Conservation (phyloP, 2,888 invertebrate species). For the Lasioglossum calceatum region DNA sequence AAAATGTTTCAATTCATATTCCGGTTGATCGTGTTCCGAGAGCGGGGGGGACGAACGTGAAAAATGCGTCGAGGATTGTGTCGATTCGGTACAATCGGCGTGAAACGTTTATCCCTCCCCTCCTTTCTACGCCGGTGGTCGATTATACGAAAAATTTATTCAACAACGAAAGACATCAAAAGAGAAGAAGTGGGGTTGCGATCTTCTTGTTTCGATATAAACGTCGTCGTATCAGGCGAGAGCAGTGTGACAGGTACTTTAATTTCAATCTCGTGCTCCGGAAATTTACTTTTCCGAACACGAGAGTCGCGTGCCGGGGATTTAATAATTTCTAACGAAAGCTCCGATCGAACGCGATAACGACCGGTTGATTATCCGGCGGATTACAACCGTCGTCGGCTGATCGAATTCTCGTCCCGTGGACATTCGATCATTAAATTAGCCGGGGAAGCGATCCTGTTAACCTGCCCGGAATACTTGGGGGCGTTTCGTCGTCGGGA, state of each 20-base stretch:
- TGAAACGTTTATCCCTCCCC: not conserved
- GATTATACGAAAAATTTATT: not conserved
- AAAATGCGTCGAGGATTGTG: slow-evolving; percentile 3
- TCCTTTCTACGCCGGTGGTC: not conserved
- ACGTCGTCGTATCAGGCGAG: no score
- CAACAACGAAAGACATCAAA: no score
- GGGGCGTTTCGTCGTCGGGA: slow-evolving; percentile 4
- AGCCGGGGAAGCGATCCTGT: not conserved
- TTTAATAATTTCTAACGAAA: not conserved
- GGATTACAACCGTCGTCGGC: not conserved
- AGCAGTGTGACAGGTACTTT: no score
- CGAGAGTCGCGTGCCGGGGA: not conserved
- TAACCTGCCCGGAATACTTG: not conserved
- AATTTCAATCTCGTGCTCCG: not conserved
- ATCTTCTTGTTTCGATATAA: no score
- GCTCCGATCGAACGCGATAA: not conserved
- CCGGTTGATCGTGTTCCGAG: slow-evolving; percentile 2
- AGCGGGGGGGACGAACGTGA: not conserved
- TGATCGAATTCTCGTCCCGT: not conserved
- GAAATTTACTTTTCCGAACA: not conserved
- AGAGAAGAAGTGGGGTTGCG: no score
- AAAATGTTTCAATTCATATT: slow-evolving; percentile 9
- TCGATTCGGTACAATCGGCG: not conserved
- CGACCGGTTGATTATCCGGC: not conserved
- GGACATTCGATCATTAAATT: slow-evolving; percentile 6